Evolutionary conservation across 2,797 vertebrate genomes (phyloP), one percentile per base, ranked within the genome.

Genomic region (Agapornis canus): DNA sequence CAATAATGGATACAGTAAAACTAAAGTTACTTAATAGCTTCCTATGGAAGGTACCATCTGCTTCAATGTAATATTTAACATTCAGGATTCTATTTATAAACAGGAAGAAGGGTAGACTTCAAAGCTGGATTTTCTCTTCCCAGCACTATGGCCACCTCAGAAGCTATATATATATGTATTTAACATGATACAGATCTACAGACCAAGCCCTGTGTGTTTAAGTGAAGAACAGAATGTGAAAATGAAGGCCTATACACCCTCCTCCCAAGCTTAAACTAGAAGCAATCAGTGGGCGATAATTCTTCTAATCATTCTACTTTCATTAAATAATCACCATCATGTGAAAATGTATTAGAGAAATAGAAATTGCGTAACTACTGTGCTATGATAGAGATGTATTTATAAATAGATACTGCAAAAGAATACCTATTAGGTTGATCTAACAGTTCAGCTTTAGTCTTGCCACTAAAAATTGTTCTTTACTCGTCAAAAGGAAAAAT

Each of bases 31-130:
- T 80, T 69, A 87, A 32, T 87, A 63, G 37, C 78, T 91, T 81
- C 19, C 54, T 87, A 81, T 91, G 86, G 61, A 89, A 93, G 79
- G 57, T 89, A n/a, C 70, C 75, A 70, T 96, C 88, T 94, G 91
- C 64, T 79, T 82, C 84, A 56, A 37, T 72, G 71, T 52, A 89
- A 70, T 95, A 75, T 95, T 97, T 97, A 98, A 98, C 97, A 98
- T 96, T 98, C 97, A 97, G 96, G 96, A 97, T 97, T 98, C 98
- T 98, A 99, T 99, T 99, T 99, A 99, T 99, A 99, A 99, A 98
- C 98, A 97, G 98, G 98, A 98, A 98, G 98, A 99, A 98, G 98
- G 99, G 98, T 98, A 98, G 98, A 98, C 98, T 98, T 98, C 98
- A 97, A 97, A 97, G 98, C 97, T 98, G 98, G 98, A 99, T 98